Conservation (phyloP, 2,113 vertebrate genomes). For the Semicossyphus pulcher region DNA sequence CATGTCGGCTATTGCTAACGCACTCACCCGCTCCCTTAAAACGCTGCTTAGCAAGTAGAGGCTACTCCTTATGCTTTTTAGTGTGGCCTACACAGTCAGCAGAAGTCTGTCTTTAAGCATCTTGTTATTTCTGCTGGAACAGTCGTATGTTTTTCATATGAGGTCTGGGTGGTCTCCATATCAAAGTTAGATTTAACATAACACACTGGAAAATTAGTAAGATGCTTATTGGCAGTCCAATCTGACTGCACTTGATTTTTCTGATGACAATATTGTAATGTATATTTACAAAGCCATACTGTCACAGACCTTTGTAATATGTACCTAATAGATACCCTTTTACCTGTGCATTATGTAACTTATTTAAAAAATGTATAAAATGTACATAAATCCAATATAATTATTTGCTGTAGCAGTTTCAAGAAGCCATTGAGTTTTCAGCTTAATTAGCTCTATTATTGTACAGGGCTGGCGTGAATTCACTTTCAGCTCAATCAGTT, state of each 20-base stretch:
- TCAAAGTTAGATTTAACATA: slow-evolving; percentile 26
- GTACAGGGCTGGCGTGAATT: slow-evolving; percentile 40
- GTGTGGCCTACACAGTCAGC: slow-evolving; percentile 70
- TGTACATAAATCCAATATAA: slow-evolving; percentile 71
- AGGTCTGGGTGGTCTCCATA: slow-evolving; percentile 32
- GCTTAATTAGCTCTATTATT: slow-evolving; percentile 50
- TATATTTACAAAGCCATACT: slow-evolving; percentile 97
- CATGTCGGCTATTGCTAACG: slow-evolving; percentile 97
- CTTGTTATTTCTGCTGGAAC: slow-evolving; percentile 35
- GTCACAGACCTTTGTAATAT: slow-evolving; percentile 82
- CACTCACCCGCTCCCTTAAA: slow-evolving; percentile 98
- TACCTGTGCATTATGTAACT: slow-evolving; percentile 93
- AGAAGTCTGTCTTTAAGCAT: slow-evolving; percentile 65
- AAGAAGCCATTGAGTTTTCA: slow-evolving; percentile 68
- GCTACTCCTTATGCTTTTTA: slow-evolving; percentile 57
- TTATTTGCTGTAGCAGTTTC: slow-evolving; percentile 81
- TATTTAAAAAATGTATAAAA: slow-evolving; percentile 86
- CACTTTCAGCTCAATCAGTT: slow-evolving; percentile 52
- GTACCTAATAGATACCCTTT: slow-evolving; percentile 82
- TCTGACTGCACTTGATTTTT: slow-evolving; percentile 85
- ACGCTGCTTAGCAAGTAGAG: slow-evolving; percentile 96
- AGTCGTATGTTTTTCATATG: slow-evolving; percentile 50
- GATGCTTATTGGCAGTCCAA: slow-evolving; percentile 58
- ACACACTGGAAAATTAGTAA: slow-evolving; percentile 38
- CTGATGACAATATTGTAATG: slow-evolving; percentile 71